Conservation (phyloP, 2,113 vertebrate genomes). For the Emydura subglobosa region DNA sequence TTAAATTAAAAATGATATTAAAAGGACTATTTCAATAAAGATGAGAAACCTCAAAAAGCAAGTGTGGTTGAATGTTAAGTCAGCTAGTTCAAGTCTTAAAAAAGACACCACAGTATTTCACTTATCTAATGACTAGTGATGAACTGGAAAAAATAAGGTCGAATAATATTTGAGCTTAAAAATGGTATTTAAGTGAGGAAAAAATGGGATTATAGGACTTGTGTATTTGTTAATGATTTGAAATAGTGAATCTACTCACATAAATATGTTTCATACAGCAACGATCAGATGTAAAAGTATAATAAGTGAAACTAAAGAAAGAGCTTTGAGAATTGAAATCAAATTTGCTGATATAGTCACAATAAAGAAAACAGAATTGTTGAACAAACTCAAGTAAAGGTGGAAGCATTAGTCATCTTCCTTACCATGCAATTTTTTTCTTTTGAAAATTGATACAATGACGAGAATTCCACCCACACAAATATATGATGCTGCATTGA, state of each 20-base stretch:
- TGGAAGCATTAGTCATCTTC: not conserved
- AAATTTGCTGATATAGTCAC: slow-evolving; percentile 46
- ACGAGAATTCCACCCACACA: not conserved
- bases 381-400: slow-evolving; percentile 13
- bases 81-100: slow-evolving; percentile 39
- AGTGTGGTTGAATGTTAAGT: slow-evolving; percentile 55
- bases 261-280: not conserved
- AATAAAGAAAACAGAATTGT: not conserved
- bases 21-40: slow-evolving; percentile 79
- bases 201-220: slow-evolving; percentile 1
- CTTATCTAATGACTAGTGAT: slow-evolving; percentile 37
- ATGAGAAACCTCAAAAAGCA: slow-evolving; percentile 72
- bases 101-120: slow-evolving; percentile 48
- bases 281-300: not conserved
- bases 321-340: slow-evolving; percentile 23
- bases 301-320: slow-evolving; percentile 33
- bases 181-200: not conserved
- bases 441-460: not conserved
- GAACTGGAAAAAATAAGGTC: slow-evolving; percentile 47
- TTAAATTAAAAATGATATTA: slow-evolving; percentile 84
- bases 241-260: not conserved
- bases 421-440: not conserved
- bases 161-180: slow-evolving; percentile 10
- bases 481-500: not conserved
- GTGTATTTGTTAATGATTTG: slow-evolving; percentile 22